Percentiles rank a stretch among this genome's conserved stretches.
phyloP scores from a whole-genome alignment of 2,113 vertebrate genomes.

The Riparia riparia region DNA sequence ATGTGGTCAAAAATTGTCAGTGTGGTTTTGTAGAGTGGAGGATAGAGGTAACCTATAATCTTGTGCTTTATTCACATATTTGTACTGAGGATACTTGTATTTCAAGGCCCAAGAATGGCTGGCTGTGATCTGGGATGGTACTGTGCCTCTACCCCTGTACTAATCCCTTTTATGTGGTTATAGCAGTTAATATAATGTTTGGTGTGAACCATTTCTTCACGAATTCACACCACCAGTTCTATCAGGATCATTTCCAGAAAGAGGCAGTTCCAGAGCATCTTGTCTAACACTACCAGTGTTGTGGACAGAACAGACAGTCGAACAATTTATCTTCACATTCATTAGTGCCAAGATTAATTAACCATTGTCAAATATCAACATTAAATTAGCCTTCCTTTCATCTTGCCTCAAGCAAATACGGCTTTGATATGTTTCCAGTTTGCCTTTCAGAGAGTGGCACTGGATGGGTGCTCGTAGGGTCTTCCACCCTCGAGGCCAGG shows the following conservation, averaged over 20 bases:
- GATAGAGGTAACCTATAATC: neutral
- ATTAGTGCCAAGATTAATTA: neutral
- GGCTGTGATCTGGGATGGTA: neutral
- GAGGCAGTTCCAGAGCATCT: neutral
- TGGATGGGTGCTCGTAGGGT: neutral
- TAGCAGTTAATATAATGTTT: neutral
- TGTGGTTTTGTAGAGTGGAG: neutral
- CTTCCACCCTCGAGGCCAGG: neutral
- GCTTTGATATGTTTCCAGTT: neutral
- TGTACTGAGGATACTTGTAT: neutral
- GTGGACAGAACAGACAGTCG: neutral
- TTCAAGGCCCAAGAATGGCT: neutral
- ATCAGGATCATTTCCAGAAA: neutral
- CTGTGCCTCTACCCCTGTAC: neutral
- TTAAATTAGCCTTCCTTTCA: neutral
- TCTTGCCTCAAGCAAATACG: accelerated
- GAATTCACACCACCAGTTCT: neutral
- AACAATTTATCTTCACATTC: neutral
- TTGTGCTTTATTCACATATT: neutral
- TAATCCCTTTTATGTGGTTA: neutral
- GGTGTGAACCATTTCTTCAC: neutral
- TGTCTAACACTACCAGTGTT: neutral
- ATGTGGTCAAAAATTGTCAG: neutral
- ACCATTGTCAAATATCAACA: neutral
- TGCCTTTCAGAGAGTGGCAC: neutral